A percentile compares a stretch with the other conserved stretches of the same genome.
Evolutionary conservation across 2,888 invertebrate species (phyloP).

Genomic region (Taenaris catops): DNA sequence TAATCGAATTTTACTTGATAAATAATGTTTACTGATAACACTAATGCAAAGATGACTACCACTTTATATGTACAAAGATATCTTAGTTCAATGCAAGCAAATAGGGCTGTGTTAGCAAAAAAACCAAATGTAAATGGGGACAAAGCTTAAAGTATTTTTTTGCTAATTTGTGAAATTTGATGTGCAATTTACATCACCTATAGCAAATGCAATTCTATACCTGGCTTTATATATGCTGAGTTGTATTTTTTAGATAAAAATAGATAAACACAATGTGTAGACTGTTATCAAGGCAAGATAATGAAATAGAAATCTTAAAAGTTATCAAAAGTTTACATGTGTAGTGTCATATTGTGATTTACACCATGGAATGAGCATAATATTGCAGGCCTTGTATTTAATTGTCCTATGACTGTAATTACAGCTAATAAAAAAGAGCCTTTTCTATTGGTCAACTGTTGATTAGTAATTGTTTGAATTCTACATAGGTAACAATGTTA

Average conservation of each 20-base stretch:
- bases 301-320: slow-evolving; percentile 12
- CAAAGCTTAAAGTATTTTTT: not conserved
- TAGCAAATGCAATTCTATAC: slow-evolving; percentile 9
- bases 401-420: slow-evolving; percentile 12
- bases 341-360: slow-evolving; percentile 10
- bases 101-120: not conserved
- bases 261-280: slow-evolving; percentile 12
- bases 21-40: slow-evolving; percentile 9
- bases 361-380: slow-evolving; percentile 1
- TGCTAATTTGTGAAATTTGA: slow-evolving; percentile 12
- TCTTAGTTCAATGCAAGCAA: slow-evolving; percentile 1
- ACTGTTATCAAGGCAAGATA: slow-evolving; percentile 22
- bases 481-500: slow-evolving; percentile 6
- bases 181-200: slow-evolving; percentile 9
- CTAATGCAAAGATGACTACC: slow-evolving; percentile 4
- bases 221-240: slow-evolving; percentile 7
- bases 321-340: slow-evolving; percentile 12
- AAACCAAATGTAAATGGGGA: too few relatives aligned
- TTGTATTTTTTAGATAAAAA: slow-evolving; percentile 11
- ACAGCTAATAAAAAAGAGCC: slow-evolving; percentile 15
- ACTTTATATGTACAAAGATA: not conserved
- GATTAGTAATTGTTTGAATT: slow-evolving; percentile 13
- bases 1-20: slow-evolving; percentile 10
- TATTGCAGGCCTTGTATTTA: slow-evolving; percentile 5
- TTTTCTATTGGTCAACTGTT: slow-evolving; percentile 17